Percentiles rank a stretch among this genome's conserved stretches.
Evolutionary conservation across 2,113 vertebrate genomes (phyloP).

Genomic region (rat (Rattus norvegicus)): GRCr8 NC_086019.1:21547501-21548000

Average conservation of each 20-base stretch:
- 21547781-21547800: no score
- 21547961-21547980: background rate
- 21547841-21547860: background rate
- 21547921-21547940: background rate
- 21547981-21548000: background rate
- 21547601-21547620: background rate
- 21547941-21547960: background rate
- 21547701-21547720: background rate
- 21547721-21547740: background rate
- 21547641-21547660: background rate
- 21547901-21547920: background rate
- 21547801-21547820: background rate
- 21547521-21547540: background rate
- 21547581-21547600: background rate
- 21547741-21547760: no score
- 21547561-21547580: background rate
- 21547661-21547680: background rate
- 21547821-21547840: background rate
- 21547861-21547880: background rate
- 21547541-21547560: background rate
- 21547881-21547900: background rate
- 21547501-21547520: background rate
- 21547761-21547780: no score
- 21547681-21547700: background rate
- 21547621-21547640: background rate